A percentile compares a stretch with the other conserved stretches of the same genome.
Evolutionary conservation across 37 sponge, comb jelly and placozoan genomes (phyloP).

Genomic region (Halisarca cf. caerulea): DNA sequence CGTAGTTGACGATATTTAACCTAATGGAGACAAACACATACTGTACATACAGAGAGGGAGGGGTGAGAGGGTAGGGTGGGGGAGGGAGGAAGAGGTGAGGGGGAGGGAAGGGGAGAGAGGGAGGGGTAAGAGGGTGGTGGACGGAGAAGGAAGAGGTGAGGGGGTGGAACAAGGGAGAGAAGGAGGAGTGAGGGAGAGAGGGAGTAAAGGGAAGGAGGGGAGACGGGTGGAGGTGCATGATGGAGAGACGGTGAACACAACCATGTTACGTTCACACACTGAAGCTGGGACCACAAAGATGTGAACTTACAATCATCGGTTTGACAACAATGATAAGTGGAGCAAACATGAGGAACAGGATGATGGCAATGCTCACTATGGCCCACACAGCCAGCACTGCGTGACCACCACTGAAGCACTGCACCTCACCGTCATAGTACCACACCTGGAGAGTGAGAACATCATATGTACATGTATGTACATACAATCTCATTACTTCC

Average conservation of each 20-base stretch:
- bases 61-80: no score
- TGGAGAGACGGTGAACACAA: no score
- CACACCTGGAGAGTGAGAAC: conserved; percentile 39
- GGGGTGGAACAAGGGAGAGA: no score
- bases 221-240: no score
- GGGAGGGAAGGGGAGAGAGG: no score
- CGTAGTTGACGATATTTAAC: neutral
- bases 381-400: conserved; percentile 46
- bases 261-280: no score
- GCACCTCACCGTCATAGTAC: conserved; percentile 47
- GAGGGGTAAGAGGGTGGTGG: no score
- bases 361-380: conserved; percentile 38
- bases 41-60: neutral
- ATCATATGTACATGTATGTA: neutral
- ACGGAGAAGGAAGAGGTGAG: no score
- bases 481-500: no score
- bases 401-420: conserved; percentile 72
- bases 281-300: neutral
- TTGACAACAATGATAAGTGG: neutral
- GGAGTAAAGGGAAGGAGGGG: no score
- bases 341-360: conserved; percentile 28
- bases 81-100: no score
- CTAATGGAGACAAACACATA: neutral
- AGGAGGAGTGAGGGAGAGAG: no score
- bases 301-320: neutral